Base-by-base conservation (phyloP, 2,888 invertebrate genomes). In the Eristalis tenax region DNA sequence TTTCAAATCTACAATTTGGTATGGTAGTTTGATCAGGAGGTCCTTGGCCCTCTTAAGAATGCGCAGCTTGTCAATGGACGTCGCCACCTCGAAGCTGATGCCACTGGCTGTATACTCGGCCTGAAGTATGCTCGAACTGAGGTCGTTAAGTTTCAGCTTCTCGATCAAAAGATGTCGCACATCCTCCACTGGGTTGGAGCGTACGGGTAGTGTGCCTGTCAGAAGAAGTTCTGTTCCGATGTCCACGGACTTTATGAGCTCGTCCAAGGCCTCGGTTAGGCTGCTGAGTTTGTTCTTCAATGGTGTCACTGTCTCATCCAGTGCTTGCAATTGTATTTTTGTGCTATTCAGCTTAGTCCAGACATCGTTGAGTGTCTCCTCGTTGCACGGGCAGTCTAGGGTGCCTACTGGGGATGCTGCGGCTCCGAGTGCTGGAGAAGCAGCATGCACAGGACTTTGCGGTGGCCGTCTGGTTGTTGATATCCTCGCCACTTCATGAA, bases 111-210 rank as follows among this genome's bases (percentile, higher is more conserved):
- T 59, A 73, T 87, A 87, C 15, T 66, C 63, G 2, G 83, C 87
- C 63, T 87, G 87, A 0, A 87, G 35, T 56, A 87, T 87, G 8
- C n/a, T 83, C 4, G n/a, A 75, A 50, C 75, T 83, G 2, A 87
- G 75, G 63, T 83, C 83, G 11, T 26, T 57, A 0, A 87, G 26
- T 4, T 80, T 80, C 0, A 87, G 76, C 68, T 83, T 83, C 22
- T 87, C 87, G 6, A 87, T 71, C 10, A 87, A 43, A 4, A 87
- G 50, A 64, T 87, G 76, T 2, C 83, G 70, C 0, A 87, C 83
- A 26, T 87, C 87, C 40, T 87, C 87, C 0, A 76, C 83, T 1
- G 87, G 68, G 66, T 87, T 87, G 2, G 87, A 75, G 4, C 40
- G 63, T 13, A 63, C 22, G 0, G 87, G 87, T 10, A 87, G 76